Percentiles rank a stretch among this genome's conserved stretches.
Evolutionary conservation across 2,888 invertebrate genomes (phyloP).

Genomic region (Acrobasis suavella): DNA sequence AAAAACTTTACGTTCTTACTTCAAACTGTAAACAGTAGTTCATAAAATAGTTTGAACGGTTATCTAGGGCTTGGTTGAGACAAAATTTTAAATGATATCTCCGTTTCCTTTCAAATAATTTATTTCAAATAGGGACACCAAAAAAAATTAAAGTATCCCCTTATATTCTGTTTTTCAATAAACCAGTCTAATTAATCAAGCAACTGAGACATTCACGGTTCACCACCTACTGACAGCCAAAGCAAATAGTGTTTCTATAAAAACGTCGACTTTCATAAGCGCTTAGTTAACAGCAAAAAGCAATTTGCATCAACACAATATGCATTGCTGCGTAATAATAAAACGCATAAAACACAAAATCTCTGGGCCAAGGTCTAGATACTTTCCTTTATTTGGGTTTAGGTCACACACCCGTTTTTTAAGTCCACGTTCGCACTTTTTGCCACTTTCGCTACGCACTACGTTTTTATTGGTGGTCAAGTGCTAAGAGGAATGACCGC

Average conservation of each 20-base stretch:
- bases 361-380: slow-evolving; percentile 30
- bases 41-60: too few species aligned
- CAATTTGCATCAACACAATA: slow-evolving; percentile 18
- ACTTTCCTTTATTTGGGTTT: slow-evolving; percentile 30
- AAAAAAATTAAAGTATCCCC: too few species aligned
- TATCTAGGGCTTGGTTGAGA: too few species aligned
- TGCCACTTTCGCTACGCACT: slow-evolving; percentile 22
- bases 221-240: neutral
- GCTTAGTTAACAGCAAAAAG: slow-evolving; percentile 15
- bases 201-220: neutral
- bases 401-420: slow-evolving; percentile 16
- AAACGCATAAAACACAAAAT: slow-evolving; percentile 13
- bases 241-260: slow-evolving; percentile 2
- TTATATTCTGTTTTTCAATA: neutral
- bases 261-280: slow-evolving; percentile 15
- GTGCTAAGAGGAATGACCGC: slow-evolving; percentile 15
- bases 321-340: slow-evolving; percentile 20
- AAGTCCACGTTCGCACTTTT: slow-evolving; percentile 12
- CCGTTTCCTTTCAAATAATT: too few species aligned
- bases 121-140: too few species aligned
- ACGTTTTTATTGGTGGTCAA: slow-evolving; percentile 3
- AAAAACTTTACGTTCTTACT: too few species aligned
- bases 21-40: too few species aligned
- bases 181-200: neutral
- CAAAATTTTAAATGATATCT: too few species aligned